These are phyloP conservation scores for Parelbella ahira DNA, from an alignment of 2,888 invertebrate genomes.

Conservation along the genomic window DNA sequence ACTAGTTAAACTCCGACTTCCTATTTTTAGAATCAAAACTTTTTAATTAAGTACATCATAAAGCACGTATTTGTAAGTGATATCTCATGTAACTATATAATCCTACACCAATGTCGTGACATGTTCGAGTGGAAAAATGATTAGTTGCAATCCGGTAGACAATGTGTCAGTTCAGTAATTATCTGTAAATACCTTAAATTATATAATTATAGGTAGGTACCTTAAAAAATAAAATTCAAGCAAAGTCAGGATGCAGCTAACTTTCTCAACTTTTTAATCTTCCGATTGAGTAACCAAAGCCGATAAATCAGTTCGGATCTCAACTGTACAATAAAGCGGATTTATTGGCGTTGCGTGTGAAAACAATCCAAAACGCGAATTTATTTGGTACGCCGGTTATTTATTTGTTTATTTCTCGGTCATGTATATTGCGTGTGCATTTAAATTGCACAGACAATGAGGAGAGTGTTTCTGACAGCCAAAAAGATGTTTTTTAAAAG, in stretches of 20 bases:
- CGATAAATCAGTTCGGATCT: slow-evolving; percentile 35
- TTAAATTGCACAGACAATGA: slow-evolving; percentile 13
- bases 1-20: no score
- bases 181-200: no score
- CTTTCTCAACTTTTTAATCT: slow-evolving; percentile 36
- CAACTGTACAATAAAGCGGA: slow-evolving; percentile 40
- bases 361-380: slow-evolving; percentile 31
- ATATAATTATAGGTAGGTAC: no score
- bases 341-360: slow-evolving; percentile 40
- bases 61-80: no score
- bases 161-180: no score
- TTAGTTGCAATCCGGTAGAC: no score
- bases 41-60: no score
- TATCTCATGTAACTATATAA: no score
- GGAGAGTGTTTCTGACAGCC: background rate
- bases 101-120: no score
- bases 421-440: slow-evolving; percentile 5
- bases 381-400: slow-evolving; percentile 19
- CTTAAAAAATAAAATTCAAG: slow-evolving; percentile 31
- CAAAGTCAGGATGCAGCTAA: slow-evolving; percentile 21
- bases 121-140: no score
- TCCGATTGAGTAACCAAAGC: slow-evolving; percentile 37
- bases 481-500: no score
- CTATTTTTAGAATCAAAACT: no score
- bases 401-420: slow-evolving; percentile 18